These are phyloP conservation scores for Dromococcyx pavoninus DNA, from an alignment of 2,797 vertebrate species.

Conservation along the genomic window DNA sequence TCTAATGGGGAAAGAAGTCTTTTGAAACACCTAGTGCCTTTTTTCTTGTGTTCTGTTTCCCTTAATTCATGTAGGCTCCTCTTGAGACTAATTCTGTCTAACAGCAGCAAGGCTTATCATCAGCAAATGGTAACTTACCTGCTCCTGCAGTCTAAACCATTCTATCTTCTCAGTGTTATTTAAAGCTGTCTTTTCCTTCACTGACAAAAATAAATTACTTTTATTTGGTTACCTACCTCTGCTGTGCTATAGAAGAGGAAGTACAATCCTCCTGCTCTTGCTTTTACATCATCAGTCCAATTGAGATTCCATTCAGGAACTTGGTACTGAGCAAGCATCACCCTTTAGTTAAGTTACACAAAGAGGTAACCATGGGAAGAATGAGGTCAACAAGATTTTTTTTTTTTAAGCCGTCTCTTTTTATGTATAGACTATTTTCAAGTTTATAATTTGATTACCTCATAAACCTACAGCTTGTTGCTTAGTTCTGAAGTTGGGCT, in stretches of 20 bases:
- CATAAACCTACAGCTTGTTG: neutral
- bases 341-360: neutral
- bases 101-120: conserved; percentile 32
- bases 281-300: neutral
- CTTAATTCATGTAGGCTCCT: conserved; percentile 1
- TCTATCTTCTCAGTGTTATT: conserved; percentile 2
- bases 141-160: neutral
- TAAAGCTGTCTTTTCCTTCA: conserved; percentile 17
- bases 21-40: conserved; percentile 34
- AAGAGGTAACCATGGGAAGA: neutral
- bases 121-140: conserved; percentile 18
- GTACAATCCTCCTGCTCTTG: neutral
- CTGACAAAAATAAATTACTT: conserved; percentile 47
- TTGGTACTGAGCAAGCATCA: neutral
- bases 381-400: neutral
- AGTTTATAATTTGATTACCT: neutral
- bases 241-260: conserved; percentile 4
- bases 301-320: neutral
- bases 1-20: neutral
- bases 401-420: neutral
- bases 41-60: conserved; percentile 4
- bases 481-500: neutral
- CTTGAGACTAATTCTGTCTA: conserved; percentile 20
- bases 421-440: neutral
- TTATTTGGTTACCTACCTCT: neutral